Evolutionary conservation across 35 echinoderm and acorn worm species (phyloP).

Genomic region (Apostichopus californicus): DNA sequence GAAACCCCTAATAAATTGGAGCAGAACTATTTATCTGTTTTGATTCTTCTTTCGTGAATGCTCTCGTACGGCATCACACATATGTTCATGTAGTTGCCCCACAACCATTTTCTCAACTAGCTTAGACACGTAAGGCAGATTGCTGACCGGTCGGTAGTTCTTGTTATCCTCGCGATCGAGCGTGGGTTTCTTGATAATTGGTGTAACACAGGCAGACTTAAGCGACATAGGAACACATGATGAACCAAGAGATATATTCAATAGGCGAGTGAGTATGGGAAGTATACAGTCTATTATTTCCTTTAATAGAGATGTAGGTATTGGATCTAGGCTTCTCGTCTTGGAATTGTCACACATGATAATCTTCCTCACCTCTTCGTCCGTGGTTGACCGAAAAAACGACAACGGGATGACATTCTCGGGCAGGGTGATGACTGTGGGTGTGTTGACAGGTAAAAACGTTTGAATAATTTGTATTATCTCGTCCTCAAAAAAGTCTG

Average conservation of each 20-base stretch:
- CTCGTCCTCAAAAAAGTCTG: neutral
- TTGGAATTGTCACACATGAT: neutral
- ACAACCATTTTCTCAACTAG: too few species aligned
- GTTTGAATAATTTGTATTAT: neutral
- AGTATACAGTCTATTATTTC: neutral
- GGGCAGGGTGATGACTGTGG: neutral
- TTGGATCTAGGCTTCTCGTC: neutral
- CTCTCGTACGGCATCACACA: too few species aligned
- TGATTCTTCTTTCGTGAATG: too few species aligned
- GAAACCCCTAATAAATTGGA: too few species aligned
- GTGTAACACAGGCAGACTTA: slow-evolving; percentile 19
- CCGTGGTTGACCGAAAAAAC: too few species aligned
- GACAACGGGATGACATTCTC: neutral
- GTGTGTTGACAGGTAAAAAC: neutral
- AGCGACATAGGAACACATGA: slow-evolving; percentile 1
- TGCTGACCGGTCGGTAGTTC: too few species aligned
- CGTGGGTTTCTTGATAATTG: too few species aligned
- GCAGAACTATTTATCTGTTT: too few species aligned
- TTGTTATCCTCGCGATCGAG: too few species aligned
- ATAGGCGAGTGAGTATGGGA: neutral
- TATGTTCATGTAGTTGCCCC: too few species aligned
- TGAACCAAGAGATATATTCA: neutral
- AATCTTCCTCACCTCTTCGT: too few species aligned
- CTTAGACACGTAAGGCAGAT: too few species aligned
- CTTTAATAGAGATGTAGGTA: neutral